phyloP scores from a whole-genome alignment of 2,888 invertebrate genomes.

The Pandemis cinnamomeana region DNA sequence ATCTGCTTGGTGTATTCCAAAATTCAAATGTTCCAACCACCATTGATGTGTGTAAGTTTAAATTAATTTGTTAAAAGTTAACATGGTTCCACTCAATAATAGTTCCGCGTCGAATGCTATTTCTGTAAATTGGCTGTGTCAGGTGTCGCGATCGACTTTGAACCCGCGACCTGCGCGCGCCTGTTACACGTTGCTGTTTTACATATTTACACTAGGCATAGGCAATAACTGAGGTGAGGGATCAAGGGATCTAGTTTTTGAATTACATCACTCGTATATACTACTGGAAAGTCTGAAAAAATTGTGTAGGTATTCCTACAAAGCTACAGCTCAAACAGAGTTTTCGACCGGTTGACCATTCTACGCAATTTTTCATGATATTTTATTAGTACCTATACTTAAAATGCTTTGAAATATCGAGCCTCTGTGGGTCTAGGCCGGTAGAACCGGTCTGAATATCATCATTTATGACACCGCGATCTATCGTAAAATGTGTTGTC shows the following conservation, averaged over 20 bases:
- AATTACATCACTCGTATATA: no score
- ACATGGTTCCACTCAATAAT: background rate
- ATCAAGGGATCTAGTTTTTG: background rate
- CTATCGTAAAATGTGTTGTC: background rate
- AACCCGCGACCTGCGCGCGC: constrained; percentile 17
- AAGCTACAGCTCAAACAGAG: no score
- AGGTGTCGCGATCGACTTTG: constrained; percentile 13
- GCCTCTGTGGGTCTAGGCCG: no score
- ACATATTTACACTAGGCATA: no score
- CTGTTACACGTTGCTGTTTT: background rate
- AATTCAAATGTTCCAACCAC: background rate
- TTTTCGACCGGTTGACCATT: no score
- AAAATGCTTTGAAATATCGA: no score
- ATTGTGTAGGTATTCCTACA: no score
- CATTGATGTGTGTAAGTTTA: no score
- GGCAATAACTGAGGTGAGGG: background rate
- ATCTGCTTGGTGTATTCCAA: background rate
- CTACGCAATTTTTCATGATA: no score
- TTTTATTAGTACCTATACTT: no score
- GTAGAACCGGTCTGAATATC: background rate
- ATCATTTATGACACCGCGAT: background rate
- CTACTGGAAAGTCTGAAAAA: no score
- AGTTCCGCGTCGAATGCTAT: constrained; percentile 2
- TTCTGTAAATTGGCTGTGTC: background rate
- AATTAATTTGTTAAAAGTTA: no score